A percentile compares a stretch with the other conserved stretches of the same genome.
Conservation (phyloP, 2,888 invertebrate genomes). For the Heterodera filipjevi region DNA sequence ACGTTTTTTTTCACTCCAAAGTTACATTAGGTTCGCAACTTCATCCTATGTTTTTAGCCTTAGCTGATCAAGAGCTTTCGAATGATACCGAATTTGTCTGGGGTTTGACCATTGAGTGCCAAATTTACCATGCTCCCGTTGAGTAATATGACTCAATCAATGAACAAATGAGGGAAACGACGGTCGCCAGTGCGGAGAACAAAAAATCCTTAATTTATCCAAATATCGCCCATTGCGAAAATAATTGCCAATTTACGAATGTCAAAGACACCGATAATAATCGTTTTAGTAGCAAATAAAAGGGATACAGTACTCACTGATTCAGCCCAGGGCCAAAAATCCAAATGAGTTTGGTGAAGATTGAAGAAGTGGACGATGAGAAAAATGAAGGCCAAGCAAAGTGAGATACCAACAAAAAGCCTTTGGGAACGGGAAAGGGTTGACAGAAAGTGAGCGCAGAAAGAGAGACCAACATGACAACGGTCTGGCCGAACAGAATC, state of each 20-base stretch:
- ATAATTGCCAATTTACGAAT: too few relatives aligned
- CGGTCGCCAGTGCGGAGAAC: slow-evolving; percentile 50
- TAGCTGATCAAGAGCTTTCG: too few relatives aligned
- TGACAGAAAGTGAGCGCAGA: slow-evolving; percentile 15
- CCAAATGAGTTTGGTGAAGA: slow-evolving; percentile 54
- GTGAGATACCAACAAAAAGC: slow-evolving; percentile 54
- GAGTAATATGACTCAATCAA: slow-evolving; percentile 62
- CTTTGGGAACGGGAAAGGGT: neutral
- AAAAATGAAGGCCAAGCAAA: slow-evolving; percentile 61
- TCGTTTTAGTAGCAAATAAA: too few relatives aligned
- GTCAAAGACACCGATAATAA: too few relatives aligned
- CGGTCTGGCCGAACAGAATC: slow-evolving; percentile 61
- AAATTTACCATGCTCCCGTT: slow-evolving; percentile 60
- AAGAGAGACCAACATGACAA: slow-evolving; percentile 46
- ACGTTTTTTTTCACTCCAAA: too few relatives aligned
- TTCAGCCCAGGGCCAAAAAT: slow-evolving; percentile 61
- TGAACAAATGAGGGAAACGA: slow-evolving; percentile 54
- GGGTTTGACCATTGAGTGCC: too few relatives aligned
- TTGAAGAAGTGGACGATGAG: slow-evolving; percentile 61
- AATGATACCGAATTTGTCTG: too few relatives aligned
- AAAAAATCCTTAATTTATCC: slow-evolving; percentile 49
- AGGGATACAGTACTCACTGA: slow-evolving; percentile 46
- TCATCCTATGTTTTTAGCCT: neutral
- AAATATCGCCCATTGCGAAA: slow-evolving; percentile 9
- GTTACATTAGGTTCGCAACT: too few relatives aligned